These are phyloP conservation scores for Acrobeloides nanus DNA, from an alignment of 2,888 invertebrate species.

Conservation along the genomic window DNA sequence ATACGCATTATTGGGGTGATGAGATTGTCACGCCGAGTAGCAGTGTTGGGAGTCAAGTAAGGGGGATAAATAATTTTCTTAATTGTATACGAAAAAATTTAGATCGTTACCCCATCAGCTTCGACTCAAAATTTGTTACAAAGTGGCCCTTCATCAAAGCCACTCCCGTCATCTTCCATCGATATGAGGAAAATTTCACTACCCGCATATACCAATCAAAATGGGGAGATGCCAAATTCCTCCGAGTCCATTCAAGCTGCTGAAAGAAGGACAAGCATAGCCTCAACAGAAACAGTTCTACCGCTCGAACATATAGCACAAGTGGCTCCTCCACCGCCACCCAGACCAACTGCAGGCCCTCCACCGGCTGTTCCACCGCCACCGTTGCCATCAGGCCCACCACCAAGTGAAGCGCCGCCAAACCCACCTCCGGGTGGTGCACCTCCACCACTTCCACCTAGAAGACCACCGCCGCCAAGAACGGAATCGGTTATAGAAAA, in stretches of 20 bases:
- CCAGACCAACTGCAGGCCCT: slow-evolving; percentile 17
- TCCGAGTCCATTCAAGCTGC: not conserved
- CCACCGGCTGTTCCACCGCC: slow-evolving; percentile 15
- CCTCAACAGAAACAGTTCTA: slow-evolving; percentile 3
- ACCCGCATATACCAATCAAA: no score
- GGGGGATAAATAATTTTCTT: not conserved
- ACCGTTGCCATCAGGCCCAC: slow-evolving; percentile 9
- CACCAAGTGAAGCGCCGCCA: slow-evolving; percentile 13
- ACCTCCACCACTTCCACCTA: slow-evolving; percentile 15
- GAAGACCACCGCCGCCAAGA: slow-evolving; percentile 22
- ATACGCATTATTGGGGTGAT: slow-evolving; percentile 80
- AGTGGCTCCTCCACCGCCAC: slow-evolving; percentile 17
- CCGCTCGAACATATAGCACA: slow-evolving; percentile 10
- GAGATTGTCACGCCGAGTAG: slow-evolving; percentile 26
- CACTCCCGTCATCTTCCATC: not conserved
- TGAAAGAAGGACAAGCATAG: not conserved
- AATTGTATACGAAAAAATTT: not conserved
- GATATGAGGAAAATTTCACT: not conserved
- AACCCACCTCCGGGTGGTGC: slow-evolving; percentile 2
- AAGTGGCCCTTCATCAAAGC: not conserved
- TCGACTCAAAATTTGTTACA: slow-evolving; percentile 28
- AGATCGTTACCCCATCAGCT: slow-evolving; percentile 36
- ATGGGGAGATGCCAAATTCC: not conserved
- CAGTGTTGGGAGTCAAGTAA: slow-evolving; percentile 25
- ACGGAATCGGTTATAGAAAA: slow-evolving; percentile 16